Conservation (phyloP, 2,888 invertebrate species). For the Andrena dorsata region DNA sequence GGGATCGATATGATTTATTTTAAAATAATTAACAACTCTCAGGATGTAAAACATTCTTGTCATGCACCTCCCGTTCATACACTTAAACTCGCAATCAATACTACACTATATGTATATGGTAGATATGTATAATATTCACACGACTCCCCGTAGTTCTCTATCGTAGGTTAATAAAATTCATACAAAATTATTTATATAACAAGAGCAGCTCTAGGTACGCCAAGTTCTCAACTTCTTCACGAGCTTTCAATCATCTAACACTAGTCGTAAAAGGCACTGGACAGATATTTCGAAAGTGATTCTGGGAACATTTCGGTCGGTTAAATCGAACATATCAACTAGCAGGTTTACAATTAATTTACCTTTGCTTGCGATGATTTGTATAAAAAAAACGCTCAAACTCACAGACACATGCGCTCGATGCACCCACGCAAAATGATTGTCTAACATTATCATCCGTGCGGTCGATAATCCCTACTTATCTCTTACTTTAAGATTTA, state of each 20-base stretch:
- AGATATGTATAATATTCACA: constrained; percentile 84
- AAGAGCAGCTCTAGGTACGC: constrained; percentile 78
- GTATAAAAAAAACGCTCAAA: constrained; percentile 48
- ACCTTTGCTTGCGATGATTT: constrained; percentile 50
- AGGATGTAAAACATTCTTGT: constrained; percentile 67
- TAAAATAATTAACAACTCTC: constrained; percentile 82
- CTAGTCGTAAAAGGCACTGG: constrained; percentile 58
- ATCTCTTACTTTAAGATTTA: constrained; percentile 71
- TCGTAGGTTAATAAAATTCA: constrained; percentile 79
- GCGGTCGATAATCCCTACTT: constrained; percentile 19
- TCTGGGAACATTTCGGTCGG: constrained; percentile 26
- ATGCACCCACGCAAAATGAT: constrained; percentile 24
- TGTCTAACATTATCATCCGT: constrained; percentile 43
- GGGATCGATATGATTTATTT: constrained; percentile 75
- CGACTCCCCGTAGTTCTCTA: constrained; percentile 59
- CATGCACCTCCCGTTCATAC: constrained; percentile 37
- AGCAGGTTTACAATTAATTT: constrained; percentile 25
- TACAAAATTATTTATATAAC: constrained; percentile 82
- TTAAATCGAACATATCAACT: constrained; percentile 30
- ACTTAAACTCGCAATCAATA: constrained; percentile 58
- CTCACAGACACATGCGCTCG: constrained; percentile 23
- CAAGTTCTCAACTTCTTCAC: constrained; percentile 74
- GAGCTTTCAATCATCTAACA: constrained; percentile 50
- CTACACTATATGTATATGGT: constrained; percentile 70
- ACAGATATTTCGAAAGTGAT: constrained; percentile 19